Conservation (phyloP, 2,888 invertebrate species). For the Halocaridina rubra region DNA sequence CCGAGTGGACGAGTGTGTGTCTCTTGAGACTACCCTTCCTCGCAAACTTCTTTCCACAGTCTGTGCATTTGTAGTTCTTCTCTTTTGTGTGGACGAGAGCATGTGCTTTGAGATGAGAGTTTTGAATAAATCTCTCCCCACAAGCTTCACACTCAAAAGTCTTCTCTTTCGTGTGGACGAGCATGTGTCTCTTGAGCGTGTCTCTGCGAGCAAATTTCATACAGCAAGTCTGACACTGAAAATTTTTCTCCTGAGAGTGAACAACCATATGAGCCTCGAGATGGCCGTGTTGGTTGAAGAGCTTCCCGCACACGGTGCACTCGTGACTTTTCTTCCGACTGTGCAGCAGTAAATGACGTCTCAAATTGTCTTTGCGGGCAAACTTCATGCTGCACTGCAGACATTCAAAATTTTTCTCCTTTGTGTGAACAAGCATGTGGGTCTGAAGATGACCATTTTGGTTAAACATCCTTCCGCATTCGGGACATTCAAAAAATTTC, state of each 20-base stretch:
- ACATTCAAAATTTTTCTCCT: constrained; percentile 35
- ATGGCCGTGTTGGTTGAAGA: constrained; percentile 5
- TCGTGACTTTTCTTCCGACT: constrained; percentile 14
- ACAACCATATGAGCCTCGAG: constrained; percentile 28
- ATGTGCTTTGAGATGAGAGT: neutral
- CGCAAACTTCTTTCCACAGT: neutral
- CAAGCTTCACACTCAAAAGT: neutral
- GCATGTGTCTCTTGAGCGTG: constrained; percentile 36
- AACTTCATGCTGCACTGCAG: constrained; percentile 2
- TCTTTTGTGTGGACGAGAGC: neutral
- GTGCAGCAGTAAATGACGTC: constrained; percentile 17
- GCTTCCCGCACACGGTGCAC: constrained; percentile 17
- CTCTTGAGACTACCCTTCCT: neutral
- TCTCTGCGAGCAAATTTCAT: constrained; percentile 15
- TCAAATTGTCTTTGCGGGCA: constrained; percentile 14
- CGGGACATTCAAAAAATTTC: constrained; percentile 14
- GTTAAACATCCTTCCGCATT: constrained; percentile 21
- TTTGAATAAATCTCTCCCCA: neutral
- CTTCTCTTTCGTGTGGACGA: neutral
- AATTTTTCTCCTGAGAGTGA: constrained; percentile 28
- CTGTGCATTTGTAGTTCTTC: neutral
- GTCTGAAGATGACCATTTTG: constrained; percentile 15
- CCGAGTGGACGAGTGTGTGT: neutral
- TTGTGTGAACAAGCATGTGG: constrained; percentile 11
- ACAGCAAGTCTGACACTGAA: constrained; percentile 16